Evolutionary conservation across 2,113 vertebrate species (phyloP).

Genomic region (Plestiodon gilberti): DNA sequence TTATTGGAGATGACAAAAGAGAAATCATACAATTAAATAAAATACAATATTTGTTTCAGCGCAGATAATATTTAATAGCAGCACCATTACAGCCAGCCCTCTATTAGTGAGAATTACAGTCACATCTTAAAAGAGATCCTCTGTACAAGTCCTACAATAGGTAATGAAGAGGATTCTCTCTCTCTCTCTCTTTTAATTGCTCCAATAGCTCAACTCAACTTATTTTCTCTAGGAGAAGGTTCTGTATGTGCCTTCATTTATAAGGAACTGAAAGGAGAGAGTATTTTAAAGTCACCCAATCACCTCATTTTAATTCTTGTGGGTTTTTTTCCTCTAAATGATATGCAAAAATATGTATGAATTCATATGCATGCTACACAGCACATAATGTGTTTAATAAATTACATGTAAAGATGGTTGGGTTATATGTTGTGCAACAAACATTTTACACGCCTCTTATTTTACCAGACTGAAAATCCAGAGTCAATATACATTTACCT

Average conservation of each 20-base stretch:
- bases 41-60: conserved; percentile 9
- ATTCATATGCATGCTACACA: conserved; percentile 24
- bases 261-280: background rate
- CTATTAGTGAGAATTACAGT: background rate
- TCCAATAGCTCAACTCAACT: background rate
- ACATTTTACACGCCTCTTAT: conserved; percentile 32
- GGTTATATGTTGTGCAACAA: conserved; percentile 39
- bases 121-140: background rate
- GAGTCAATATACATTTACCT: conserved; percentile 22
- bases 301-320: background rate
- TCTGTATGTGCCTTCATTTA: conserved; percentile 9
- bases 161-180: conserved; percentile 5
- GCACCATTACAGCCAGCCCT: background rate
- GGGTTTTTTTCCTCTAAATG: background rate
- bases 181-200: conserved; percentile 19
- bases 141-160: background rate
- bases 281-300: background rate
- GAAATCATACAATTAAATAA: conserved; percentile 15
- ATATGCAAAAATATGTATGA: conserved; percentile 11
- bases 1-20: background rate
- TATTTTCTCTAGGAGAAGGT: conserved; percentile 28
- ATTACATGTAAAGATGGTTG: conserved; percentile 36
- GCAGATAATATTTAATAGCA: conserved; percentile 10
- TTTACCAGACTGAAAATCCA: conserved; percentile 27
- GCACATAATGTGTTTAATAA: conserved; percentile 38